Percentiles rank a stretch among this genome's conserved stretches.
These are phyloP conservation scores for Orthosia gracilis DNA, from an alignment of 2,888 invertebrate genomes.

Conservation along the genomic window DNA sequence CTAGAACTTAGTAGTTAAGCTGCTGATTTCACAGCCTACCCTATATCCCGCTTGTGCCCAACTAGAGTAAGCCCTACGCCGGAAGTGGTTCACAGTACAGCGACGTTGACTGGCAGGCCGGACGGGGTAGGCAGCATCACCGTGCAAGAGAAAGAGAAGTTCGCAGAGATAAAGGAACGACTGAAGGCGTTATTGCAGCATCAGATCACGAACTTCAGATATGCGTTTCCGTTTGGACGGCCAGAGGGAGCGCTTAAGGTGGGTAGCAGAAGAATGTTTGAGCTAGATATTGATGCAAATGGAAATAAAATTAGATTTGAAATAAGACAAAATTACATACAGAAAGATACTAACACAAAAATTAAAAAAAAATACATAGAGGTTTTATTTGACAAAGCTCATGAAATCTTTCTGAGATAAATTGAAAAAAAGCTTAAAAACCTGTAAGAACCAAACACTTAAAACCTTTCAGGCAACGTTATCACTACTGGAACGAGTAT, in stretches of 20 bases:
- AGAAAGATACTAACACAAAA: neutral
- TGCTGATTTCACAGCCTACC: conserved; percentile 81
- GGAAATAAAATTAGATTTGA: neutral
- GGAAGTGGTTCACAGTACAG: conserved; percentile 90
- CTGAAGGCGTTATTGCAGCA: conserved; percentile 97
- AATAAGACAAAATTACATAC: neutral
- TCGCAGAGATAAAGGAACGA: conserved; percentile 99
- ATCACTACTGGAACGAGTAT: conserved; percentile 98
- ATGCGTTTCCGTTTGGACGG: conserved; percentile 99
- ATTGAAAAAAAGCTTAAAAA: neutral
- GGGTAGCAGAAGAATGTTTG: conserved; percentile 14
- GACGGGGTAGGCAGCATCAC: conserved; percentile 99
- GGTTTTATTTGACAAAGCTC: neutral
- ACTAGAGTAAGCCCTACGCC: conserved; percentile 89
- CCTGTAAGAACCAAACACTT: neutral
- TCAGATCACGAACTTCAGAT: conserved; percentile 99
- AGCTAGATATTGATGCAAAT: neutral
- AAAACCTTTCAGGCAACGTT: conserved; percentile 93
- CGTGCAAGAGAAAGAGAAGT: conserved; percentile 99
- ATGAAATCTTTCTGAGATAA: neutral
- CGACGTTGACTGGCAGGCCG: conserved; percentile 94
- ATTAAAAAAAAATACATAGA: no score
- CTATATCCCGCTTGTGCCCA: conserved; percentile 88
- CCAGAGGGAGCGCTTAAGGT: conserved; percentile 99
- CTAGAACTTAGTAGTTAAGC: conserved; percentile 61